Conservation (phyloP, 2,113 vertebrate species). For the Regulus satrapa region DNA sequence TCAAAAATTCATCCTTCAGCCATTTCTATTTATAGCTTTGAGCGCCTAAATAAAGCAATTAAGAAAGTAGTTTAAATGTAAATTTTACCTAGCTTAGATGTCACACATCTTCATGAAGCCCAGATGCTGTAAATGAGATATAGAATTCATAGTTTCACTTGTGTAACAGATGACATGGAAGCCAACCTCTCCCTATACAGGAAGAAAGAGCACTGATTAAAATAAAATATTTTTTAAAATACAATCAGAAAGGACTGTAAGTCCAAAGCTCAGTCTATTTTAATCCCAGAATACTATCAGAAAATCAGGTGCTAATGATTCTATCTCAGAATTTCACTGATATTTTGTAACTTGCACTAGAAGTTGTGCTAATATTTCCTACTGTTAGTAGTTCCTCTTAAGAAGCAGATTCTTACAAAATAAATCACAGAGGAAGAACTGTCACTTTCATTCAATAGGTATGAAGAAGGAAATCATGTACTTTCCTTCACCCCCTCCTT, state of each 20-base stretch:
- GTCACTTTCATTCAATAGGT: background rate
- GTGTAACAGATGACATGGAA: background rate
- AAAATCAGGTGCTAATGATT: background rate
- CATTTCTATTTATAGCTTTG: background rate
- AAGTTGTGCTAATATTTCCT: background rate
- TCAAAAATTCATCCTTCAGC: background rate
- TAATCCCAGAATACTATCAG: background rate
- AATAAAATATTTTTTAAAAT: fast-evolving
- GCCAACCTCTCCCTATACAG: background rate
- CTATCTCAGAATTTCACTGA: background rate
- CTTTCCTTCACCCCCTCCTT: background rate
- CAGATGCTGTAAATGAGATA: background rate
- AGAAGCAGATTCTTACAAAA: background rate
- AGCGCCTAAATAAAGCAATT: background rate
- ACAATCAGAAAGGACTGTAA: background rate
- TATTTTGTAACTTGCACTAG: background rate
- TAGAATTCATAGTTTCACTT: background rate
- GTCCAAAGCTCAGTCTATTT: background rate
- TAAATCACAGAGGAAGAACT: background rate
- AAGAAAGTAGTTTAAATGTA: background rate
- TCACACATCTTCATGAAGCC: background rate
- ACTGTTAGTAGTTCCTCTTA: background rate
- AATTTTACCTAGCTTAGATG: background rate
- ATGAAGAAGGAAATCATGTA: background rate
- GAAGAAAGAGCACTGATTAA: background rate